Percentiles rank a stretch among this genome's conserved stretches.
Conservation (phyloP, 2,888 invertebrate genomes). For the Lasioglossum malachurum region DNA sequence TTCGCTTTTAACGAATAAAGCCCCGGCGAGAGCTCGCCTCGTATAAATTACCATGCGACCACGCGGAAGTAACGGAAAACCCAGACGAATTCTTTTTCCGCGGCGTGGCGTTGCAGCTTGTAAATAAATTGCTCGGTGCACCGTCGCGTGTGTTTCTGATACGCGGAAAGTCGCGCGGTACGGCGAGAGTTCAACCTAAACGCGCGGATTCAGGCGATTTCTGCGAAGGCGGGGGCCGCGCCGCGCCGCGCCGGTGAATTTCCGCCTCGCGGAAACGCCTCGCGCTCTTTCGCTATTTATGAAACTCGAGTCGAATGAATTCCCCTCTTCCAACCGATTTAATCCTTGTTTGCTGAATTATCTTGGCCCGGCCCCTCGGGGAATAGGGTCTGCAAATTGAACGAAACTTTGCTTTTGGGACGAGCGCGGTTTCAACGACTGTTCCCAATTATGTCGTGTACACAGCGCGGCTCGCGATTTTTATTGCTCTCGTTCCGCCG, state of each 20-base stretch:
- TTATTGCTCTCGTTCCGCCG: background rate
- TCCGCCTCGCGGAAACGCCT: slow-evolving; percentile 1
- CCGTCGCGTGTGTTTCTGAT: slow-evolving; percentile 25
- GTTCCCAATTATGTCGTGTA: slow-evolving; percentile 5
- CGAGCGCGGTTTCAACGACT: background rate
- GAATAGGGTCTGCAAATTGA: slow-evolving; percentile 9
- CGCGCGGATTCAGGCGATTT: slow-evolving; percentile 6
- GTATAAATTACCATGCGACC: slow-evolving; percentile 72
- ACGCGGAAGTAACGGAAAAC: slow-evolving; percentile 32
- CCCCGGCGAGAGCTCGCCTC: slow-evolving; percentile 65
- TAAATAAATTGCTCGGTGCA: slow-evolving; percentile 20
- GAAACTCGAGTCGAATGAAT: slow-evolving; percentile 6
- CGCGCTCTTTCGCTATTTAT: slow-evolving; percentile 5
- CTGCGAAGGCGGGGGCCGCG: background rate
- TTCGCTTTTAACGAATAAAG: slow-evolving; percentile 72
- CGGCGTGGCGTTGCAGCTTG: slow-evolving; percentile 6
- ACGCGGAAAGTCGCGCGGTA: slow-evolving; percentile 7
- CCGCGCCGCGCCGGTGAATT: background rate
- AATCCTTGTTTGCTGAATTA: background rate
- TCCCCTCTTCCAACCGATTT: slow-evolving; percentile 13
- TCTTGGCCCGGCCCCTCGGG: background rate
- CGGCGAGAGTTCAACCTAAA: background rate
- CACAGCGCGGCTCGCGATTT: background rate
- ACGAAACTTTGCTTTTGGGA: background rate
- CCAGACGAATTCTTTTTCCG: slow-evolving; percentile 35